phyloP scores from a whole-genome alignment of 2,113 vertebrate species.

The Tyto alba region DNA sequence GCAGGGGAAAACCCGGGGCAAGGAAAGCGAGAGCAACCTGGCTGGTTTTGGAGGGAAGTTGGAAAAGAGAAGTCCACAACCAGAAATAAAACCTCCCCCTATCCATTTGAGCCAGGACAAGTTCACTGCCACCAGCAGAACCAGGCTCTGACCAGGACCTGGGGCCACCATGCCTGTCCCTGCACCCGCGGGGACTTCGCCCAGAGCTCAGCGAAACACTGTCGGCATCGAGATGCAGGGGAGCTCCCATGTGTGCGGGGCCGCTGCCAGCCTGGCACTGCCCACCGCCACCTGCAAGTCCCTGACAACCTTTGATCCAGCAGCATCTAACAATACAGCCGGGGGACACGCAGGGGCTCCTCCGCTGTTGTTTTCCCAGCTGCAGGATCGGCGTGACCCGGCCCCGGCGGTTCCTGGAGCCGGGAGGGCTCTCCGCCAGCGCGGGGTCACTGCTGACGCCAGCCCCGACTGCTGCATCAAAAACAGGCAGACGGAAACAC shows the following conservation, averaged over 20 bases:
- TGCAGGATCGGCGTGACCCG: background rate
- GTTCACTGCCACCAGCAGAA: background rate
- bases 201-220: rapidly evolving
- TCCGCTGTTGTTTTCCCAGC: background rate
- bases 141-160: background rate
- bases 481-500: background rate
- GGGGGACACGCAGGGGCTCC: rapidly evolving
- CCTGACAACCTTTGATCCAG: background rate
- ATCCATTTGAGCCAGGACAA: background rate
- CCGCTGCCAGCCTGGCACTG: background rate
- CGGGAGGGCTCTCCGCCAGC: background rate
- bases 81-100: background rate
- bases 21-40: background rate
- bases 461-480: background rate
- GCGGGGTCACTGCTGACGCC: background rate
- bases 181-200: background rate
- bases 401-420: background rate
- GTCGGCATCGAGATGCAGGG: rapidly evolving
- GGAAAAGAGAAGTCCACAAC: background rate
- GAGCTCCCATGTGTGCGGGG: rapidly evolving
- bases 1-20: background rate
- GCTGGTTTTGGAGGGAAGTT: background rate
- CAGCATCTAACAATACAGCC: background rate
- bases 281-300: background rate
- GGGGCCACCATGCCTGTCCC: background rate